Conservation (phyloP, 2,113 vertebrate genomes). For the Pionites leucogaster region DNA sequence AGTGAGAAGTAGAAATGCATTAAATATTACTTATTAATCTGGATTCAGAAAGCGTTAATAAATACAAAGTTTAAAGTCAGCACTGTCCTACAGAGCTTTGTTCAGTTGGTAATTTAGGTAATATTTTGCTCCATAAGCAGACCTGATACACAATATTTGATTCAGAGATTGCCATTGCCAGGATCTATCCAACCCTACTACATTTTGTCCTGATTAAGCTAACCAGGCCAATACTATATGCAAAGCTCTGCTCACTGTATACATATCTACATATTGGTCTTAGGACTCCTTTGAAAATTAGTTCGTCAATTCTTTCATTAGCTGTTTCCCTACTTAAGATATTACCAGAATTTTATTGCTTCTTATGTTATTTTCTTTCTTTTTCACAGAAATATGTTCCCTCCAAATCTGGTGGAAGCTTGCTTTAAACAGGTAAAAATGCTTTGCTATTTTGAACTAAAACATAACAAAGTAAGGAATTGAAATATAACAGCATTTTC, state of each 20-base stretch:
- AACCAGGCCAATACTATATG: background rate
- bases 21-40: background rate
- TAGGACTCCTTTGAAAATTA: background rate
- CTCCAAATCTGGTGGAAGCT: constrained; percentile 95
- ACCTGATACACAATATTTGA: background rate
- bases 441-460: background rate
- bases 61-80: background rate
- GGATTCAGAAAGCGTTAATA: background rate
- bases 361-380: constrained; percentile 40
- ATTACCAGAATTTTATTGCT: background rate
- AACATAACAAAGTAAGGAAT: background rate
- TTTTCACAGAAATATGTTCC: constrained; percentile 95
- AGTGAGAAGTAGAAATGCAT: background rate
- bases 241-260: background rate
- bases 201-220: background rate
- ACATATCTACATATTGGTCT: background rate
- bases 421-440: constrained; percentile 94
- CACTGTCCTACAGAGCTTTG: background rate
- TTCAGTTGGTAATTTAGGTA: background rate
- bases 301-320: background rate
- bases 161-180: background rate
- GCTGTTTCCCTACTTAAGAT: background rate
- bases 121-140: background rate
- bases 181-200: background rate
- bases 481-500: background rate